Conservation (phyloP, 2,888 invertebrate species). For the Epinotia demarniana region DNA sequence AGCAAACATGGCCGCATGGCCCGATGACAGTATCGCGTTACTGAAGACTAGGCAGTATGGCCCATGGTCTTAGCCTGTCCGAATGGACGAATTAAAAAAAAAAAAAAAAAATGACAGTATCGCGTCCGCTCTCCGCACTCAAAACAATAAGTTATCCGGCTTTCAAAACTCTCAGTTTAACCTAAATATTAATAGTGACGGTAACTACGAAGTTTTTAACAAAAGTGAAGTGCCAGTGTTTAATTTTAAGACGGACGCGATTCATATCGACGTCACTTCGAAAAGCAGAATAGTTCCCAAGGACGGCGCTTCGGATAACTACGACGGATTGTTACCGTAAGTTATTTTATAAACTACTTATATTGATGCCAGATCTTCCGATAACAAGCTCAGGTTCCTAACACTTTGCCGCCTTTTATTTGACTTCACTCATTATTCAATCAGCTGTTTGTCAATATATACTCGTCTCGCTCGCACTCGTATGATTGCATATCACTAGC, state of each 20-base stretch:
- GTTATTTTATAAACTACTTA: conserved; percentile 49
- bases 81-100: no score
- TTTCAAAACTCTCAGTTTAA: conserved; percentile 51
- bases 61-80: no score
- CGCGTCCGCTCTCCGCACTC: conserved; percentile 54
- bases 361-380: conserved; percentile 4
- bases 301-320: conserved; percentile 55
- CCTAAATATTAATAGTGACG: conserved; percentile 49
- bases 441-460: conserved; percentile 82
- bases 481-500: conserved; percentile 61
- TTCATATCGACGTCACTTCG: conserved; percentile 56
- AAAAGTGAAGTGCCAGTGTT: conserved; percentile 52
- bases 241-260: conserved; percentile 51
- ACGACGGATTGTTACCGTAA: conserved; percentile 58
- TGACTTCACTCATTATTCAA: conserved; percentile 54
- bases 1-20: conserved; percentile 76
- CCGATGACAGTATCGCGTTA: conserved; percentile 64
- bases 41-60: no score
- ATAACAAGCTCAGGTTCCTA: conserved; percentile 26
- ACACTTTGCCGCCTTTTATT: conserved; percentile 42
- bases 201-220: conserved; percentile 50
- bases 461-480: conserved; percentile 69
- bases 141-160: conserved; percentile 52
- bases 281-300: conserved; percentile 57
- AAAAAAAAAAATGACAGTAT: conserved; percentile 70